Evolutionary conservation across 64 coral and sea anemone species (phyloP), one percentile per base, ranked within the genome.

Genomic region (Stichodactyla mertensii): DNA sequence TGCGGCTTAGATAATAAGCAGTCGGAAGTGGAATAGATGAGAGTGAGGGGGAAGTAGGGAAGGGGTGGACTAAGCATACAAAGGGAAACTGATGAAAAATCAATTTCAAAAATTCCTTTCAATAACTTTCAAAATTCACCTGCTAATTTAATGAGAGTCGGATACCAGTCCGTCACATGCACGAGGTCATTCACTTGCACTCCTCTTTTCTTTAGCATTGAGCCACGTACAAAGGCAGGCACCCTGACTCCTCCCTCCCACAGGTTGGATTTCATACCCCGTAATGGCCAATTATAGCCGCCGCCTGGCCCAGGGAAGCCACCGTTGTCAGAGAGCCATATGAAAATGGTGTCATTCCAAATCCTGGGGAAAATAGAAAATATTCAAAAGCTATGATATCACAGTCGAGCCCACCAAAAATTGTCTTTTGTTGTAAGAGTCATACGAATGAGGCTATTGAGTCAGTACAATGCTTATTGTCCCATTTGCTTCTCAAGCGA

Each of bases 141-240:
- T 89, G 87, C 57, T 10, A 89, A 9, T 2, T 89, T 89, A 7
- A 89, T 74, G 19, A 89, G 28, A 19, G 87, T 89, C 53, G 87
- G 87, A 69, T 82, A 89, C 87, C 87, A 89, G 61, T 89, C 87
- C 31, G 87, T 89, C 19, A 89, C 87, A 53, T 89, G 87, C 5
- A 89, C 52, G 1, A 89, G 80, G 78, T 81, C 87, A 54, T 83
- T 69, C 6, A 79, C 54, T 54, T 82, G 36, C 14, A 52, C 78
- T 62, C 87, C 87, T 54, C 19, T 82, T 89, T 55, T 83, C n/a
- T 64, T 53, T 15, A 89, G 77, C 87, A 89, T 89, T 31, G 58
- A 64, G 52, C 87, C 87, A 89, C 52, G 87, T 10, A 89, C 87
- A 89, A 89, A 89, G n/a, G 56, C 80, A 61, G 80, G 77, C 26